phyloP scores from a whole-genome alignment of 2,888 invertebrate genomes.

The Cheilosia vernalis region DNA sequence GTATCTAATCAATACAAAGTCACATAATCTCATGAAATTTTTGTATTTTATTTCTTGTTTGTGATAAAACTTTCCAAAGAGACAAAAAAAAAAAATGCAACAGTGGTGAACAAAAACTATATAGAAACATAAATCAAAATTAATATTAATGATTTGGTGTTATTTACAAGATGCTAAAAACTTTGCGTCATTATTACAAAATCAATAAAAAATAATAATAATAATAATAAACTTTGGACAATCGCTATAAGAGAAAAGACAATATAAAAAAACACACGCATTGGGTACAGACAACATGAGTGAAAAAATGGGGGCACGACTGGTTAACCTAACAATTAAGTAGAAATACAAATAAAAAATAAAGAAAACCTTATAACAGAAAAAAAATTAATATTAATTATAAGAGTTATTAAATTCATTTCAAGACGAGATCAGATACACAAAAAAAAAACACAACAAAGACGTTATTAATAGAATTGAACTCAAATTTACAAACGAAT shows the following conservation, averaged over 20 bases:
- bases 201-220: conserved; percentile 47
- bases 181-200: conserved; percentile 47
- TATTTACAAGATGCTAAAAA: conserved; percentile 68
- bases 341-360: conserved; percentile 23
- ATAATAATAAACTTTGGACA: conserved; percentile 71
- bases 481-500: conserved; percentile 24
- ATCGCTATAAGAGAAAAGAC: conserved; percentile 62
- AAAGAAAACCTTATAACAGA: conserved; percentile 15
- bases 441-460: conserved; percentile 25
- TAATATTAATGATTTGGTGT: conserved; percentile 59
- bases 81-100: conserved; percentile 23
- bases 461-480: conserved; percentile 14
- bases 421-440: conserved; percentile 61
- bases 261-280: conserved; percentile 29
- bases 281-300: conserved; percentile 65
- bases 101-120: conserved; percentile 10
- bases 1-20: conserved; percentile 54
- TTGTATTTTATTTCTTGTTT: conserved; percentile 14
- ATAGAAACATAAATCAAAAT: conserved; percentile 28
- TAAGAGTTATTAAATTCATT: conserved; percentile 40
- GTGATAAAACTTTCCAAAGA: conserved; percentile 13
- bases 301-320: conserved; percentile 49
- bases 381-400: neutral
- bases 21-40: conserved; percentile 64
- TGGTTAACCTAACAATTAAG: conserved; percentile 30